Conservation (phyloP, 1,140 invertebrate genomes). For the Frieseomelitta varia region DNA sequence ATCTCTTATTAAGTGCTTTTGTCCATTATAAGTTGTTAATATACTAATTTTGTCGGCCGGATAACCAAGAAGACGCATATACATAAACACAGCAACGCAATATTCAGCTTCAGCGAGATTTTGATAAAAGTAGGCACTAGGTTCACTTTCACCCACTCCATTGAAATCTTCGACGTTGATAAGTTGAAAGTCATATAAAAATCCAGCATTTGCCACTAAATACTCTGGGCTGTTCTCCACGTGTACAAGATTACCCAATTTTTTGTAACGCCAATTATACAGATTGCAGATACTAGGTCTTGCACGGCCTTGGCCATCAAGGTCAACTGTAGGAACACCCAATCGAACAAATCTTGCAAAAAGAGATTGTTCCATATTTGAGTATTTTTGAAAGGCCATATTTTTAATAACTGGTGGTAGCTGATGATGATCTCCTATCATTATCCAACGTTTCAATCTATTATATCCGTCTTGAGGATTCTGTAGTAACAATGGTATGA, state of each 20-base stretch:
- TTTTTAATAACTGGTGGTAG: slow-evolving; percentile 99
- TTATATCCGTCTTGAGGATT: slow-evolving; percentile 98
- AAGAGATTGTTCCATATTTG: slow-evolving; percentile 99
- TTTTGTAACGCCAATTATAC: slow-evolving; percentile 99
- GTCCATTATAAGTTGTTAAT: slow-evolving; percentile 99
- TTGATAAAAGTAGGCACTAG: slow-evolving; percentile 98
- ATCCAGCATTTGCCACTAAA: slow-evolving; percentile 94
- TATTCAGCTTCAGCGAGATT: slow-evolving; percentile 99
- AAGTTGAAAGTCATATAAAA: slow-evolving; percentile 96
- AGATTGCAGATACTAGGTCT: slow-evolving; percentile 95
- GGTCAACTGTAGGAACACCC: slow-evolving; percentile 97
- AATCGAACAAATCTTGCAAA: slow-evolving; percentile 98
- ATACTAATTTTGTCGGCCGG: slow-evolving; percentile 99
- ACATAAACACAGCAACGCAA: slow-evolving; percentile 98
- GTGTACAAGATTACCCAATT: slow-evolving; percentile 95
- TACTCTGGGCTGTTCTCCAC: slow-evolving; percentile 93
- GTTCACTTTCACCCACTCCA: slow-evolving; percentile 97
- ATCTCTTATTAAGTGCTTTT: slow-evolving; percentile 98
- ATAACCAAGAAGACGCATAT: slow-evolving; percentile 98
- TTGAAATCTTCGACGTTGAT: slow-evolving; percentile 99
- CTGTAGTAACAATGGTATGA: slow-evolving; percentile 98
- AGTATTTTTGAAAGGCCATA: slow-evolving; percentile 99
- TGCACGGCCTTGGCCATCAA: slow-evolving; percentile 98
- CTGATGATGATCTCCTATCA: slow-evolving; percentile 99
- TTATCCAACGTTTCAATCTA: slow-evolving; percentile 99